Evolutionary conservation across 1,140 invertebrate species (phyloP).

Genomic region (Papilio polyxenes): DNA sequence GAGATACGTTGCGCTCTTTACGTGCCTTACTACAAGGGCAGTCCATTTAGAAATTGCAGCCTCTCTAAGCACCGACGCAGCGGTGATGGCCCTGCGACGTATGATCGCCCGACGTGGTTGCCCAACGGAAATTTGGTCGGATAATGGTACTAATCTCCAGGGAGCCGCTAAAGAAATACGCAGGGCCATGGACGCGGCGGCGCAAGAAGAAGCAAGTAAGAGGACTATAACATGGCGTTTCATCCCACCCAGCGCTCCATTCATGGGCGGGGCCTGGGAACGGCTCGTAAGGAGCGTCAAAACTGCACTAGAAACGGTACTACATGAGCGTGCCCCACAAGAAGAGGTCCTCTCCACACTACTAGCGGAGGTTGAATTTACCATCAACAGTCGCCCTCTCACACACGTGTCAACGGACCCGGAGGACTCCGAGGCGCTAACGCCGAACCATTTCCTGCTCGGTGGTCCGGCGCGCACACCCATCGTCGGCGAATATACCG

Average conservation of each 20-base stretch:
- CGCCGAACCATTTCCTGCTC: conserved; percentile 63
- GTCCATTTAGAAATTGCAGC: conserved; percentile 59
- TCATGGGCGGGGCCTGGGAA: conserved; percentile 71
- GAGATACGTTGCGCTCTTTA: conserved; percentile 1
- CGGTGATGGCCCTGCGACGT: conserved; percentile 62
- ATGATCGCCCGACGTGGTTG: conserved; percentile 67
- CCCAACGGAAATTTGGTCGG: conserved; percentile 51
- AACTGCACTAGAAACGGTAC: conserved; percentile 44
- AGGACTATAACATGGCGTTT: conserved; percentile 55
- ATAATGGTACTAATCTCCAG: conserved; percentile 55
- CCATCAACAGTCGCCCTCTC: conserved; percentile 57
- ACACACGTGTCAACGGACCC: conserved; percentile 32
- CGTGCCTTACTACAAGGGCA: conserved; percentile 58
- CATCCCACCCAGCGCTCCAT: conserved; percentile 60
- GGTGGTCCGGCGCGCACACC: conserved; percentile 46
- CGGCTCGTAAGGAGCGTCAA: conserved; percentile 63
- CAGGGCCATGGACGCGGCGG: conserved; percentile 47
- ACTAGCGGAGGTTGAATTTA: background rate
- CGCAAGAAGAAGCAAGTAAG: conserved; percentile 25
- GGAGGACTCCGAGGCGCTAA: conserved; percentile 49
- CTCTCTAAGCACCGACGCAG: conserved; percentile 62
- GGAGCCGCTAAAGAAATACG: conserved; percentile 45
- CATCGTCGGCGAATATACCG: conserved; percentile 33
- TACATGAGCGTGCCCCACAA: conserved; percentile 43
- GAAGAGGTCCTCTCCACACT: conserved; percentile 34